phyloP scores from a whole-genome alignment of 1,140 invertebrate genomes.

The Papilio machaon region DNA sequence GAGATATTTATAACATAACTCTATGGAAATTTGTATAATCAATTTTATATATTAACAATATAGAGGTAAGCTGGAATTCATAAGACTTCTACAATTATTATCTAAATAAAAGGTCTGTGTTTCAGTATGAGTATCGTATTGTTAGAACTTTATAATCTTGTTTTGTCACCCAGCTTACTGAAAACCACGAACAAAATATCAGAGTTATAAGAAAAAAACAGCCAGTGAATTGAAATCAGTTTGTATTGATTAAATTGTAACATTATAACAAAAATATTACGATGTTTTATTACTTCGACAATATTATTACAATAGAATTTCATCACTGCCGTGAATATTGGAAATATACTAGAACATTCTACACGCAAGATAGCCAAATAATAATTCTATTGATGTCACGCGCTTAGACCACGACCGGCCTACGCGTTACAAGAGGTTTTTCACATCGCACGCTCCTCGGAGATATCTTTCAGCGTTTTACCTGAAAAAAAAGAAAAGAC shows the following conservation, averaged over 20 bases:
- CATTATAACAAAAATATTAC: constrained; percentile 10
- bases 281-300: neutral
- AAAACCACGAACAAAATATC: neutral
- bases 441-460: constrained; percentile 48
- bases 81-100: neutral
- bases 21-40: neutral
- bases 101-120: neutral
- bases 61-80: neutral
- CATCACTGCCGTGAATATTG: neutral
- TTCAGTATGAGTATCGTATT: neutral
- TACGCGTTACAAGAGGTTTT: constrained; percentile 51
- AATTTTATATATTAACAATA: neutral
- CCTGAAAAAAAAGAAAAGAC: constrained; percentile 79
- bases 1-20: neutral
- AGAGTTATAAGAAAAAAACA: constrained; percentile 24
- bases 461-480: constrained; percentile 76
- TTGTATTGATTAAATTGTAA: constrained; percentile 21
- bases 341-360: constrained; percentile 15
- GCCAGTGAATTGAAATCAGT: constrained; percentile 13
- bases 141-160: constrained; percentile 4
- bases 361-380: constrained; percentile 32
- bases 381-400: constrained; percentile 47
- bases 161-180: constrained; percentile 3
- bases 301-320: neutral
- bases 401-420: constrained; percentile 45